phyloP scores from a whole-genome alignment of 1,140 invertebrate species.

The Lucilia cuprina region DNA sequence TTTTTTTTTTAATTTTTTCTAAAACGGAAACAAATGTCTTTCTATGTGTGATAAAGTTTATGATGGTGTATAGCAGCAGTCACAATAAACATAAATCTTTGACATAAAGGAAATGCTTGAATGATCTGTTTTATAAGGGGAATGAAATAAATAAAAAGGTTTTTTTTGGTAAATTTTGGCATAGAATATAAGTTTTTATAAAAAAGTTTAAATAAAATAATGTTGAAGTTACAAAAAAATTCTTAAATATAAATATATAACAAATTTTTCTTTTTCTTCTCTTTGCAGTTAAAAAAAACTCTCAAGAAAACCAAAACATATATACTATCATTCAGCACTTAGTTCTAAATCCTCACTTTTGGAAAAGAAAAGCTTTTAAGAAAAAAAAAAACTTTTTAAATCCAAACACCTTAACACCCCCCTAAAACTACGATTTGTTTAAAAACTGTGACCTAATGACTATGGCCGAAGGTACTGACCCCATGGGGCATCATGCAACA shows the following conservation, averaged over 20 bases:
- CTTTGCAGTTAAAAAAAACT: neutral
- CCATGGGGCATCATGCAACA: conserved; percentile 61
- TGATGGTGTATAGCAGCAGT: neutral
- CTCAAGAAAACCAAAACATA: too few species aligned
- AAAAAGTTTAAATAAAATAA: too few species aligned
- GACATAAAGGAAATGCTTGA: conserved; percentile 11
- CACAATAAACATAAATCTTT: conserved; percentile 10
- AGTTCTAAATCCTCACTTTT: neutral
- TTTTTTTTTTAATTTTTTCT: neutral
- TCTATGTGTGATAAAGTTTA: conserved; percentile 14
- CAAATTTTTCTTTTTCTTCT: neutral
- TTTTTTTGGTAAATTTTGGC: neutral
- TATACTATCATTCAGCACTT: too few species aligned
- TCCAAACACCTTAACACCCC: neutral
- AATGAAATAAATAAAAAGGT: neutral
- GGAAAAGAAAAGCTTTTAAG: neutral
- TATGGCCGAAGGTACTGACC: conserved; percentile 63
- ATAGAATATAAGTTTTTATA: neutral
- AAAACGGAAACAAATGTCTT: conserved; percentile 1
- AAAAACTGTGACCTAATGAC: conserved; percentile 62
- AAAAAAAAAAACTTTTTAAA: neutral
- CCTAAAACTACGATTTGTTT: neutral
- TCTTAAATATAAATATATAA: neutral
- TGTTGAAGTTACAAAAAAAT: too few species aligned
- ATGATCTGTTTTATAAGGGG: neutral